phyloP scores from a whole-genome alignment of 2,797 vertebrate species.

The Antrozous pallidus region DNA sequence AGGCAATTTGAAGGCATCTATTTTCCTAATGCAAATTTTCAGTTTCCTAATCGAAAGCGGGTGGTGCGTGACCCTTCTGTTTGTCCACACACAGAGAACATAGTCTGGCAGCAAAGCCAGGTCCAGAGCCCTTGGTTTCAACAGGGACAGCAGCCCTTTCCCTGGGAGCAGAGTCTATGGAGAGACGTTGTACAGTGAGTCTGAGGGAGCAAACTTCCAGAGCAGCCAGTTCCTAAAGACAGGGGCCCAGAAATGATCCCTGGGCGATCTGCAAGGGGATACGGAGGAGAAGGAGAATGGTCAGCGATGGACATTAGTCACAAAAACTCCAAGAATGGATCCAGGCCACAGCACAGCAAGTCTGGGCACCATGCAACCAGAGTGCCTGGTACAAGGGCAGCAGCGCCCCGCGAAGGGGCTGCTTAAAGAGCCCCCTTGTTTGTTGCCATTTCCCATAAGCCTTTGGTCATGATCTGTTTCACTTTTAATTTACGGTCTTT shows the following conservation, averaged over 20 bases:
- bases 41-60: not conserved
- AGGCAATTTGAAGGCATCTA: not conserved
- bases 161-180: not conserved
- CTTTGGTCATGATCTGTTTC: not conserved
- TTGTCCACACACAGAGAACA: not conserved
- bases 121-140: not conserved
- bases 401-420: not conserved
- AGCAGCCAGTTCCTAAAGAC: not conserved
- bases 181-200: not conserved
- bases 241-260: accelerated
- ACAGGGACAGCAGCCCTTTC: not conserved
- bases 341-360: not conserved
- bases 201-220: not conserved
- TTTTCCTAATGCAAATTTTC: not conserved
- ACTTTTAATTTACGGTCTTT: not conserved
- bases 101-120: not conserved
- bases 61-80: not conserved
- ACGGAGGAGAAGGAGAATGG: not conserved
- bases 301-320: not conserved
- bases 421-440: not conserved
- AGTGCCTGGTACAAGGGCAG: accelerated
- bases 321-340: no score
- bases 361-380: not conserved
- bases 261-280: not conserved
- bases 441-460: not conserved